Conservation (phyloP, 2,888 invertebrate genomes). For the Leuctra nigra region DNA sequence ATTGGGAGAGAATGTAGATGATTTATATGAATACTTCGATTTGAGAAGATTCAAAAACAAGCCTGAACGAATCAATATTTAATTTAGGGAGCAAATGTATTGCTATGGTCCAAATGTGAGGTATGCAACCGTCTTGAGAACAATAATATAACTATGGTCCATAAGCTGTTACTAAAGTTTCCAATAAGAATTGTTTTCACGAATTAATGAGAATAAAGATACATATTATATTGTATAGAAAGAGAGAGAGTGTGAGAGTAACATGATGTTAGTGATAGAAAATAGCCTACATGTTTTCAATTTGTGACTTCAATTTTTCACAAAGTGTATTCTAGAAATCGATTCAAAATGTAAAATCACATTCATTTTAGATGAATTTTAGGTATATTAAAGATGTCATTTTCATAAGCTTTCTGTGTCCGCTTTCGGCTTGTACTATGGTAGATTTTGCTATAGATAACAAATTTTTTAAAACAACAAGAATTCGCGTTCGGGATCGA, state of each 20-base stretch:
- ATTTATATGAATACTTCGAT: no score
- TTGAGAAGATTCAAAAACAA: no score
- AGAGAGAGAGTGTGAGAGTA: no score
- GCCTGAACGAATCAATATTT: no score
- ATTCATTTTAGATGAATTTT: no score
- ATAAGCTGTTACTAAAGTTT: background rate
- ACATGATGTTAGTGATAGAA: background rate
- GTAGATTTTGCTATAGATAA: background rate
- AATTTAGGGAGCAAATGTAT: slow-evolving; percentile 6
- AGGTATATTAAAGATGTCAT: no score
- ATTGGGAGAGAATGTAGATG: no score
- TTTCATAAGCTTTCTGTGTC: background rate
- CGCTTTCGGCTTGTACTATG: slow-evolving; percentile 1
- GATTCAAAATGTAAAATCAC: no score
- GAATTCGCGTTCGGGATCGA: no score
- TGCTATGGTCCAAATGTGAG: slow-evolving; percentile 9
- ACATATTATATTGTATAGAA: background rate
- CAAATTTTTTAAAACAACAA: no score
- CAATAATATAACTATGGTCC: slow-evolving; percentile 2
- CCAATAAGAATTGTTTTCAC: background rate
- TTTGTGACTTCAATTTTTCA: background rate
- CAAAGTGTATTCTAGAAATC: no score
- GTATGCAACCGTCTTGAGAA: slow-evolving; percentile 1
- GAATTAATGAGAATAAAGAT: background rate
- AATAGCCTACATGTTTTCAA: slow-evolving; percentile 5